A percentile compares a stretch with the other conserved stretches of the same genome.
Conservation (phyloP, 2,113 vertebrate species). For the Hydrochoerus hydrochaeris region DNA sequence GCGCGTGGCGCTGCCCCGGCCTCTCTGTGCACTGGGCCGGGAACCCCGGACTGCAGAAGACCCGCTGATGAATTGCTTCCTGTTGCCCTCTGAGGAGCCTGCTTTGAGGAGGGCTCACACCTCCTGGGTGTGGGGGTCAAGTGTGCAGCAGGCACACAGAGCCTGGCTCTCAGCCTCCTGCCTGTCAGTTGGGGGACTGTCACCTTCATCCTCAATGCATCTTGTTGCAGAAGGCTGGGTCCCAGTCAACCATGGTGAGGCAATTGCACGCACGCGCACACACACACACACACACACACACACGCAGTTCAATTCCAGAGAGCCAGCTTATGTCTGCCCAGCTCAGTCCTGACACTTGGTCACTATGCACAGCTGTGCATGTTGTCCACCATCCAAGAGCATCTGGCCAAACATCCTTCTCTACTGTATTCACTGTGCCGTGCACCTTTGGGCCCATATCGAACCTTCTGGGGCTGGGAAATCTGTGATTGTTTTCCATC, state of each 20-base stretch:
- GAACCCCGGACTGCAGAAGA: background rate
- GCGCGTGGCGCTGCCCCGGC: constrained; percentile 12
- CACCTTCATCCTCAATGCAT: constrained; percentile 69
- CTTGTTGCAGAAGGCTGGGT: constrained; percentile 91
- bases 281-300: background rate
- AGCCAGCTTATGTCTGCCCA: no score
- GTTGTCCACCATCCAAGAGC: background rate
- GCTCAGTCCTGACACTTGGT: background rate
- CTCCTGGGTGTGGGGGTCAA: background rate
- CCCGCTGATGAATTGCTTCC: constrained; percentile 6
- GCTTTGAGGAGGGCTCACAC: background rate
- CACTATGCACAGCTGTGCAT: rapidly evolving
- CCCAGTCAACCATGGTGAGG: constrained; percentile 90
- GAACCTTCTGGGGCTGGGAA: background rate
- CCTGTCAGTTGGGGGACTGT: background rate
- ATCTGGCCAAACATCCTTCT: background rate
- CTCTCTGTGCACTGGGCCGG: background rate
- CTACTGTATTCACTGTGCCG: rapidly evolving
- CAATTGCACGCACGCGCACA: rapidly evolving
- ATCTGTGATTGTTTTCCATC: background rate
- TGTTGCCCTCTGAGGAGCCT: background rate
- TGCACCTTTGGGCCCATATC: background rate
- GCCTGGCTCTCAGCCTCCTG: background rate
- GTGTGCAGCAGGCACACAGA: background rate
- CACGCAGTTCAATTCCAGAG: background rate